Base-by-base conservation (phyloP, 2,797 vertebrate genomes). In the Argentina silus region DNA sequence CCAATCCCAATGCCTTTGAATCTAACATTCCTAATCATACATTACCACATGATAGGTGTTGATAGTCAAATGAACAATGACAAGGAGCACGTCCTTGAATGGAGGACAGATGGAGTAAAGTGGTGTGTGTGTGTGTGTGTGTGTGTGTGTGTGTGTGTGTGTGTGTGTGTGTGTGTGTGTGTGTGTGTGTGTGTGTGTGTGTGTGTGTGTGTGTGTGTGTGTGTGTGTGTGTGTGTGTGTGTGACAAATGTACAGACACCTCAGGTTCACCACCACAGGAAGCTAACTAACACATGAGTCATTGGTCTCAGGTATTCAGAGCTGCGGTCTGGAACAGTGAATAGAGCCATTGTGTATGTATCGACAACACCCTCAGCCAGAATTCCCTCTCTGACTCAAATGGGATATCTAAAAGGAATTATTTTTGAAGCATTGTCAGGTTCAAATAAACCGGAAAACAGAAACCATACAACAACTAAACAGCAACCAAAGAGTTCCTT, bases 211-310 rank as follows among this genome's bases (percentile, higher is more conserved):
- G 56, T 59, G 56, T 59, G 21, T 59, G 56, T 60, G 1, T 60
- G 57, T 60, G 27, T 36, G 27, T 36, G 27, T 36, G 27, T 36
- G 27, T 36, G 4, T 36, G 27, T 36, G 1, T 36, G 27, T 36
- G 27, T 36, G 27, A 36, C 27, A 36, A 36, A 36, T 36, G 27
- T 36, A 51, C 50, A 12, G 15, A 51, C 11, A 51, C 50, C 15
- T 12, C 11, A 51, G 50, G 15, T 12, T 12, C 10, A 51, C 63
- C 44, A 21, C 47, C 10, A 15, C 47, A 5, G 19, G 50, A 67
- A 6, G 21, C 50, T 50, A 50, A 67, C 63, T 44, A 17, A 50
- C n/a, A 66, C 64, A 14, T 66, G 64, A 66, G 17, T 66, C 45
- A 48, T 6, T 8, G 17, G 44, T 14, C 68, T 69, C 55, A 45